Evolutionary conservation across 1,140 invertebrate species (phyloP).

Genomic region (Papilio xuthus): DNA sequence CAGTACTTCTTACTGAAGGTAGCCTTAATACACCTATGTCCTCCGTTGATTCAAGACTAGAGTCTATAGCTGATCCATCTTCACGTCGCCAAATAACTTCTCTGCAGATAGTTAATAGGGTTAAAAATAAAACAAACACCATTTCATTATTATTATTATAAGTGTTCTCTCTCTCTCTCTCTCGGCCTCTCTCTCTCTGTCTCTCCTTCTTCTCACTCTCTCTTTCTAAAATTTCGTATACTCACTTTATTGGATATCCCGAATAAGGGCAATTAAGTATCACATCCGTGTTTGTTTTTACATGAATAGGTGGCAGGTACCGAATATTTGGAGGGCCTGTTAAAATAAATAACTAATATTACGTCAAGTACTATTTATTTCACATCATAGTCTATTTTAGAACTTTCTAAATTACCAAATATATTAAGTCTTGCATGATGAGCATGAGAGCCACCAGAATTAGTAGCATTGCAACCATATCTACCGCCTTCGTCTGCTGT

Average conservation of each 20-base stretch:
- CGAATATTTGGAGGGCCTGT: conserved; percentile 91
- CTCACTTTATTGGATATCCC: conserved; percentile 89
- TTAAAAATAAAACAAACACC: conserved; percentile 4
- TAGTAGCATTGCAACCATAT: conserved; percentile 76
- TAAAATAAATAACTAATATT: conserved; percentile 20
- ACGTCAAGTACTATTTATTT: conserved; percentile 13
- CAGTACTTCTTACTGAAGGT: conserved; percentile 59
- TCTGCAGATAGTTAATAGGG: conserved; percentile 51
- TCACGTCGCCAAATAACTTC: conserved; percentile 74
- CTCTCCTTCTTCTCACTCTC: neutral
- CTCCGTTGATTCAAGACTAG: conserved; percentile 56
- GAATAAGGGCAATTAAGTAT: conserved; percentile 92
- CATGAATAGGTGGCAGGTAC: conserved; percentile 89
- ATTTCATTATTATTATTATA: too few relatives aligned
- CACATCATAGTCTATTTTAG: conserved; percentile 23
- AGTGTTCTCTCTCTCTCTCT: neutral
- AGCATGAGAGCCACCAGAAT: conserved; percentile 69
- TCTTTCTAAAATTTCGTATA: conserved; percentile 32
- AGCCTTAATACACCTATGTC: conserved; percentile 68
- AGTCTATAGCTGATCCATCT: conserved; percentile 68
- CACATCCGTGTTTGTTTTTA: conserved; percentile 89
- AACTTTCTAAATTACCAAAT: conserved; percentile 58
- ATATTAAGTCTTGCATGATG: conserved; percentile 75
- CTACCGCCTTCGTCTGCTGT: conserved; percentile 73
- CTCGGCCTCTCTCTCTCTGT: neutral